phyloP scores from a whole-genome alignment of 2,888 invertebrate genomes.

The Clepsis dumicolana region DNA sequence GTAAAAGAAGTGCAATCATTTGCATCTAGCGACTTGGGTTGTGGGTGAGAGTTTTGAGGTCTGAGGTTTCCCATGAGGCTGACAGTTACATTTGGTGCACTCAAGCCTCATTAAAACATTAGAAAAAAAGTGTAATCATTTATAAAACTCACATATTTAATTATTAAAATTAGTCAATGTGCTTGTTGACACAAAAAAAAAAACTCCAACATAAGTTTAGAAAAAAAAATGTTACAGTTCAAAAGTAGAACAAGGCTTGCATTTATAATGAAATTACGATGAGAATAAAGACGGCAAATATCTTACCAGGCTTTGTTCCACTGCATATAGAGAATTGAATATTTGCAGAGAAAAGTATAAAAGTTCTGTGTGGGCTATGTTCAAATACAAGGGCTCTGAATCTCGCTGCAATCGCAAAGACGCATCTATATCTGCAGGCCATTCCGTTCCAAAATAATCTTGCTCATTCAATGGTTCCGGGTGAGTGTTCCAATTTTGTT shows the following conservation, averaged over 20 bases:
- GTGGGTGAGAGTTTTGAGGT: too few species aligned
- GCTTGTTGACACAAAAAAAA: too few species aligned
- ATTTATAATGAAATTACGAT: too few species aligned
- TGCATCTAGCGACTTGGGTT: too few species aligned
- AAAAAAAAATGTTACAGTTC: not conserved
- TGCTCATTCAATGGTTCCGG: constrained; percentile 71
- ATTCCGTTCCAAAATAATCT: constrained; percentile 71
- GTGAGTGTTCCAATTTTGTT: constrained; percentile 94
- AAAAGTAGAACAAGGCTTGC: not conserved
- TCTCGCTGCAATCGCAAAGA: constrained; percentile 79
- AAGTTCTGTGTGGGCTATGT: constrained; percentile 86
- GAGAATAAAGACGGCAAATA: not conserved
- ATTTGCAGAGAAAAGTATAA: constrained; percentile 75
- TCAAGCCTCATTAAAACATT: too few species aligned
- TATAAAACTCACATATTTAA: too few species aligned
- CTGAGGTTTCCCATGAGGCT: too few species aligned
- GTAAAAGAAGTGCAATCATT: too few species aligned
- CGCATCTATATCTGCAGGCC: constrained; percentile 77
- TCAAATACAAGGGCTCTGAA: constrained; percentile 89
- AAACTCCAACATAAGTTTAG: too few species aligned
- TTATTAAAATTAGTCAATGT: too few species aligned
- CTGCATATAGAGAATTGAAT: constrained; percentile 64
- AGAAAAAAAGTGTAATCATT: too few species aligned
- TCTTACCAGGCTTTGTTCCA: constrained; percentile 73
- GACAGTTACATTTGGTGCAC: too few species aligned